Evolutionary conservation across 1,140 invertebrate species (phyloP), one percentile per base, ranked within the genome.

Genomic region (Drosophila grimshawi): DNA sequence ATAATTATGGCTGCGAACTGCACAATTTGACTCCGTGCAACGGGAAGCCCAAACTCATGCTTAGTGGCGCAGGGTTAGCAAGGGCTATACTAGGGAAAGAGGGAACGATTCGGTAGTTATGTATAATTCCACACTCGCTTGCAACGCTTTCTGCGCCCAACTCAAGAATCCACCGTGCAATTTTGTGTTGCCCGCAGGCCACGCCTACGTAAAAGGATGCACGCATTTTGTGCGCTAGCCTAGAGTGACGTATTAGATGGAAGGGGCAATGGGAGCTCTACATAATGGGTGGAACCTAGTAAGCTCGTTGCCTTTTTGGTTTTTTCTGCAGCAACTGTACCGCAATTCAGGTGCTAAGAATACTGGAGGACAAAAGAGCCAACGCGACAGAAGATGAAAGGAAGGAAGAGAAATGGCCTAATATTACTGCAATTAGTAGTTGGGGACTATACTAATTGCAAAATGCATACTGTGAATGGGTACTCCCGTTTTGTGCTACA

Each of bases 1-100:
- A 86, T 86, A 86, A 86, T 86, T 86, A 86, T 88, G 82, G 83
- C 82, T 86, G 82, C 82, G 77, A 71, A 88, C 82, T 88, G 83
- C 79, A 82, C 82, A 86, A 86, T 86, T 86, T 81, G 51, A 52
- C 46, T 37, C 69, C 65, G 51, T 30, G 33, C 60, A 27, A 29
- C 45, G n/a, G 1, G 8, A 63, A 49, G 37, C 39, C 29, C 62
- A 64, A 41, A 53, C 62, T 32, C 11, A 11, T 30, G 41, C 53
- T 49, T 41, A 8, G 48, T 48, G n/a, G 0, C 11, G 19, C 10
- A 11, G 6, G 55, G 11, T 4, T 7, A 6, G 5, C 8, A 39
- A 11, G 35, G 11, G 46, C 5, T 11, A 1, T 19, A 19, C 19
- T 19, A 19, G 27, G 7, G n/a, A 29, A 0, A 10, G 48, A 4